Base-by-base conservation (phyloP, 1,140 invertebrate genomes). In the Drosophila ercepeae region DNA sequence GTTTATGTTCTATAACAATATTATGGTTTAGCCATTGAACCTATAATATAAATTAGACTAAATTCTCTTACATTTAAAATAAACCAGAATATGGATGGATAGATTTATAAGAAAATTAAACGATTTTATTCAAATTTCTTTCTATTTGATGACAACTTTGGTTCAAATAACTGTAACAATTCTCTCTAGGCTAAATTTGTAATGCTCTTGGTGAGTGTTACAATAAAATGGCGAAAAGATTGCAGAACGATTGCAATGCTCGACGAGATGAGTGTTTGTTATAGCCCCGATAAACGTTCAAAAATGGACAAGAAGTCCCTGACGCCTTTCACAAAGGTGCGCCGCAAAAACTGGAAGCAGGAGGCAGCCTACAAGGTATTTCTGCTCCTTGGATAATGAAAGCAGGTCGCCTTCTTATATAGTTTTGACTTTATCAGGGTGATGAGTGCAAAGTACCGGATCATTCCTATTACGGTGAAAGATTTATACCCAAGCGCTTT, bases 401-500 rank as follows among this genome's bases (percentile, higher is more conserved):
- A 3, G 29, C 4, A 32, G 11, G 9, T 3, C 3, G 2, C 11
- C 9, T 3, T 11, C 11, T 32, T 32, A 11, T n/a, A 32, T n/a
- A 32, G 27, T 14, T 42, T 27, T 14, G 11, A 6, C 9, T 29
- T 19, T 14, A 14, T 6, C 13, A 78, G 74, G 64, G 19, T 29
- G 54, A 63, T 23, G 45, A 6, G 29, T 19, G 27, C n/a, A 36
- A 23, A 27, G n/a, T 18, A 1, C 19, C 27, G 1, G 27, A 60
- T 18, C 19, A 70, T 13, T 54, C 6, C 3, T 51, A 52, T 19
- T 48, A 39, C 48, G 84, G 84, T 0, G 90, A 91, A 63, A 74
- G 90, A 6, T 91, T 91, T 44, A 89, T 91, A 60, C 90, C 90
- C 1, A 57, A 75, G 5, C 84, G 90, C 1, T 90, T 81, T 42